Evolutionary conservation across 2,888 invertebrate genomes (phyloP).

Genomic region (Mantis religiosa): DNA sequence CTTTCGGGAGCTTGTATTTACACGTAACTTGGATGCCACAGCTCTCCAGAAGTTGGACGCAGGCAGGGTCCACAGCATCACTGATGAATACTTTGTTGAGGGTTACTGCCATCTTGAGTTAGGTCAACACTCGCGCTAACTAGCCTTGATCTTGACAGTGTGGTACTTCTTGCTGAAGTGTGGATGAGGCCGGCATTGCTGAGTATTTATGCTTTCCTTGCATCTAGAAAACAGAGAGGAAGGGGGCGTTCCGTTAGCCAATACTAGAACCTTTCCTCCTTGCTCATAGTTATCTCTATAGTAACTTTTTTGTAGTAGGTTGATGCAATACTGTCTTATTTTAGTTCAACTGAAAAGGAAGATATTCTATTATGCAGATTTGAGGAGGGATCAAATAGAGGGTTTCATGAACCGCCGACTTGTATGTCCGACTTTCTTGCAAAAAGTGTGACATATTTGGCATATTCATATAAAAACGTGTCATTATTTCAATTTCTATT

Average conservation of each 20-base stretch:
- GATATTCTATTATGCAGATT: neutral
- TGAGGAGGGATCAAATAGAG: neutral
- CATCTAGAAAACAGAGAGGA: neutral
- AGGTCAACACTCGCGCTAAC: neutral
- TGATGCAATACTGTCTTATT: neutral
- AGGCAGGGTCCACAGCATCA: conserved; percentile 86
- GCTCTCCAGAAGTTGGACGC: conserved; percentile 71
- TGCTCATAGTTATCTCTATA: neutral
- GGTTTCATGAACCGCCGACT: too few relatives aligned
- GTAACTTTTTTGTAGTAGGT: neutral
- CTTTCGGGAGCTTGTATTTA: conserved; percentile 72
- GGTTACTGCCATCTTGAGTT: conserved; percentile 43
- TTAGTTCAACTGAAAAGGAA: neutral
- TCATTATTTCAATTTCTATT: too few relatives aligned
- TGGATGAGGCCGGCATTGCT: neutral
- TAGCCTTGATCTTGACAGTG: neutral
- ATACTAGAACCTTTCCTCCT: neutral
- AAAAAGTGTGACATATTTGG: too few relatives aligned
- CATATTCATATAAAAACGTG: too few relatives aligned
- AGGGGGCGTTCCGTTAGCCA: neutral
- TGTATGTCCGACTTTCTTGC: too few relatives aligned
- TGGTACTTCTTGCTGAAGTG: neutral
- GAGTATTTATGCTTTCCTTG: neutral
- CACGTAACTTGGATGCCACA: conserved; percentile 76
- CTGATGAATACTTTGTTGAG: conserved; percentile 83